Conservation (phyloP, 2,888 invertebrate species). For the Xylophagus ater region DNA sequence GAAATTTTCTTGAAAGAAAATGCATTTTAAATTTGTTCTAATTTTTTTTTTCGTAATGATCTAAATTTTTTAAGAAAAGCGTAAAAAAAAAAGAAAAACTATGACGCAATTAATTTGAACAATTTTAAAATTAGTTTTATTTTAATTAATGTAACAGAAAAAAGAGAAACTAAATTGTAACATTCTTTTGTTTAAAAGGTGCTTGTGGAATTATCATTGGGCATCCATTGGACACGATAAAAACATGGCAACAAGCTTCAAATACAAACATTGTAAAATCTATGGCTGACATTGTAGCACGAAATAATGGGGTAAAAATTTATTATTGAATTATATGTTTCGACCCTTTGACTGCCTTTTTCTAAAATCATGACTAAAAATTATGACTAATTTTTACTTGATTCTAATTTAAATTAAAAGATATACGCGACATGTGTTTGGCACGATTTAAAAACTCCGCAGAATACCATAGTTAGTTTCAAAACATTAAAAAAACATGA, state of each 20-base stretch:
- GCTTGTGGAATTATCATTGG: conserved; percentile 51
- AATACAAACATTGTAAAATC: conserved; percentile 34
- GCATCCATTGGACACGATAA: conserved; percentile 61
- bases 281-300: conserved; percentile 31
- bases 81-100: no score
- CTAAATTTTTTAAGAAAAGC: no score
- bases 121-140: neutral
- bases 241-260: conserved; percentile 52
- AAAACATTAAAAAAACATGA: no score
- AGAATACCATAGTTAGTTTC: no score
- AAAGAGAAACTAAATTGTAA: no score
- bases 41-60: no score
- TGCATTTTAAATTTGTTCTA: no score
- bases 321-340: neutral
- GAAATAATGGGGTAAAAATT: conserved; percentile 35
- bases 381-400: no score
- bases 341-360: neutral
- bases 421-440: no score
- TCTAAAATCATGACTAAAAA: neutral
- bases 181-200: conserved; percentile 45
- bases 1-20: no score
- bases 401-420: no score
- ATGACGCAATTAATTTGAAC: conserved; percentile 1
- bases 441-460: no score
- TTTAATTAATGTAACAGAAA: neutral